Conservation (phyloP, 2,888 invertebrate genomes). For the Trachelus stipa region DNA sequence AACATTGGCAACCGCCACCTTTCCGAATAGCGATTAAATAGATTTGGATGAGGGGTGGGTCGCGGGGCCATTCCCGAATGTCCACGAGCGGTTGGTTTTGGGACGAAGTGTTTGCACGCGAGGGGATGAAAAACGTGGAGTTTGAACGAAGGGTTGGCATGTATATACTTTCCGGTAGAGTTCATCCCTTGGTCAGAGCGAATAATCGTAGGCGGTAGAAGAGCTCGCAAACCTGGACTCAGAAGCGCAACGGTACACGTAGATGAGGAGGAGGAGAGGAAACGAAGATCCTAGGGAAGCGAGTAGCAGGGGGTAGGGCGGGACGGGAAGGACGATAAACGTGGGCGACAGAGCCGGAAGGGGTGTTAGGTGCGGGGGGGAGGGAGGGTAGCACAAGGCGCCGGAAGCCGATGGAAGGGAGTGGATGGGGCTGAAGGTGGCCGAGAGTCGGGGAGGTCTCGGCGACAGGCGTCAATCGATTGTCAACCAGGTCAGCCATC, state of each 20-base stretch:
- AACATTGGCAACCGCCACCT: not conserved
- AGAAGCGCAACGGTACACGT: conserved; percentile 48
- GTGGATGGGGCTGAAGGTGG: conserved; percentile 16
- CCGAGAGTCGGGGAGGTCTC: conserved; percentile 59
- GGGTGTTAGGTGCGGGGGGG: conserved; percentile 6
- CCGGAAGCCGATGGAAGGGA: conserved; percentile 18
- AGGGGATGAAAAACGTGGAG: not conserved
- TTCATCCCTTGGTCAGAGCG: not conserved
- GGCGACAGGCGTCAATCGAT: conserved; percentile 68
- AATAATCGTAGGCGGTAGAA: not conserved
- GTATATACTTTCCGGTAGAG: not conserved
- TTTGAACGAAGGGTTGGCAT: not conserved
- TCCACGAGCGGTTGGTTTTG: not conserved
- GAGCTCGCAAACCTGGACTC: not conserved
- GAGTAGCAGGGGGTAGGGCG: conserved; percentile 28
- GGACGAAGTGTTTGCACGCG: not conserved
- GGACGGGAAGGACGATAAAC: conserved; percentile 41
- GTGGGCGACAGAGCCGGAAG: conserved; percentile 32
- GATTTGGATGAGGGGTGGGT: not conserved
- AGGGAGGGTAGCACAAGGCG: conserved; percentile 14
- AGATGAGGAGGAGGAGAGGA: conserved; percentile 42
- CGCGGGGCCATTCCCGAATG: not conserved
- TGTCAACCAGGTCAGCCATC: conserved; percentile 67
- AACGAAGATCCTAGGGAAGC: conserved; percentile 27
- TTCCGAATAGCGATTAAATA: not conserved